These are phyloP conservation scores for Archilochus colubris DNA, from an alignment of 2,113 vertebrate genomes.

Conservation along the genomic window DNA sequence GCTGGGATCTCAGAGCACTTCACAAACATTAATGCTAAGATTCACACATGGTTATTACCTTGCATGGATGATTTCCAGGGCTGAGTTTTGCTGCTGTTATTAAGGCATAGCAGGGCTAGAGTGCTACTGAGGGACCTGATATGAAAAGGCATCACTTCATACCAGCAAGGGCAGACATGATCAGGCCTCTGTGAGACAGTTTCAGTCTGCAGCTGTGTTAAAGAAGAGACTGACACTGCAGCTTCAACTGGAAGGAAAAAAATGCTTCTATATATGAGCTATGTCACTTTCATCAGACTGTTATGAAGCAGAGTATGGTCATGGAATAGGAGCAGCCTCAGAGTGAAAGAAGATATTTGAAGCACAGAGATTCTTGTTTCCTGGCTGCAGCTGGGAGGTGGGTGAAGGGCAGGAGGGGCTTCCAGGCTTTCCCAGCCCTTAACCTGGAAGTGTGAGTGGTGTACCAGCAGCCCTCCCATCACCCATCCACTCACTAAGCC, in stretches of 20 bases:
- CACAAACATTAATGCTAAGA: background rate
- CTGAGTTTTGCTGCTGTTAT: background rate
- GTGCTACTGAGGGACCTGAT: background rate
- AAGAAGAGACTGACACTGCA: background rate
- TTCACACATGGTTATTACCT: background rate
- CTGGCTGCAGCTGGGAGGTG: background rate
- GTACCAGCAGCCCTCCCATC: background rate
- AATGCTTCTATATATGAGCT: background rate
- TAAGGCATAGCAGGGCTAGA: background rate
- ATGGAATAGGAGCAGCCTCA: background rate
- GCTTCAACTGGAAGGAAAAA: background rate
- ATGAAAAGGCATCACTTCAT: background rate
- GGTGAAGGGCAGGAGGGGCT: background rate
- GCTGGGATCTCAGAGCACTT: slow-evolving; percentile 7
- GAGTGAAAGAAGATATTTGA: rapidly evolving
- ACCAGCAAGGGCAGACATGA: background rate
- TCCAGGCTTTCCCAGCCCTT: background rate
- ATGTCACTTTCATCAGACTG: background rate
- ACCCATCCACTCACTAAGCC: background rate
- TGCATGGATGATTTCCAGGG: background rate
- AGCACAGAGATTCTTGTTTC: background rate
- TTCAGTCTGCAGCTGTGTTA: background rate
- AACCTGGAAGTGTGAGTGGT: background rate
- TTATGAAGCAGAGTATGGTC: background rate
- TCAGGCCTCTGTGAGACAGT: background rate